phyloP scores from a whole-genome alignment of 1,140 invertebrate genomes.

The Phthorimaea operculella region DNA sequence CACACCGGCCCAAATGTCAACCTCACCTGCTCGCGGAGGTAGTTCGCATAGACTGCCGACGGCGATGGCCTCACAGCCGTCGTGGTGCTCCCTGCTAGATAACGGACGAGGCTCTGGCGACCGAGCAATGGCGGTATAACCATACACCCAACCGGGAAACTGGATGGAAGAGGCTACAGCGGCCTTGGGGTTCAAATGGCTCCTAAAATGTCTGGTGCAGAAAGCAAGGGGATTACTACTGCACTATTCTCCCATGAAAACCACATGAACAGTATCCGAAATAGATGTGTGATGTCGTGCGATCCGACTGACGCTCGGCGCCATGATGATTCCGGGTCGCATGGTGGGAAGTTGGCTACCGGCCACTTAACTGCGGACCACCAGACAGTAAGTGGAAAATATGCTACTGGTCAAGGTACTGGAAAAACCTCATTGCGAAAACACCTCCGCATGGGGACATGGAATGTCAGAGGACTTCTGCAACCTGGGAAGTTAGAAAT shows the following conservation, averaged over 20 bases:
- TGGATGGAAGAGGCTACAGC: constrained; percentile 6
- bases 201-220: constrained; percentile 10
- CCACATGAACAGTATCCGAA: not conserved
- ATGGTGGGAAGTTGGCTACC: constrained; percentile 1
- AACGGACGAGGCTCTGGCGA: constrained; percentile 12
- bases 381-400: not conserved
- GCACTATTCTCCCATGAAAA: not conserved
- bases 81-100: constrained; percentile 11
- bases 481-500: not conserved
- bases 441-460: constrained; percentile 9
- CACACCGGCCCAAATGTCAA: too few species aligned
- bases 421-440: constrained; percentile 3
- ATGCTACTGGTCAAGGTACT: constrained; percentile 11
- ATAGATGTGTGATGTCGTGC: not conserved
- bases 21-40: too few species aligned
- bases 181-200: constrained; percentile 7
- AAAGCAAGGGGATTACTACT: constrained; percentile 5
- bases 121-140: constrained; percentile 13
- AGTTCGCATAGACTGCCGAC: too few species aligned
- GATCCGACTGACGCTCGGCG: constrained; percentile 4
- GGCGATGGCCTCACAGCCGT: too few species aligned
- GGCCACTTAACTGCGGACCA: constrained; percentile 3
- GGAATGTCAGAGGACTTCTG: constrained; percentile 9
- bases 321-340: not conserved
- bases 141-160: constrained; percentile 6